Base-by-base conservation (phyloP, 2,797 vertebrate species). In the Erithacus rubecula region DNA sequence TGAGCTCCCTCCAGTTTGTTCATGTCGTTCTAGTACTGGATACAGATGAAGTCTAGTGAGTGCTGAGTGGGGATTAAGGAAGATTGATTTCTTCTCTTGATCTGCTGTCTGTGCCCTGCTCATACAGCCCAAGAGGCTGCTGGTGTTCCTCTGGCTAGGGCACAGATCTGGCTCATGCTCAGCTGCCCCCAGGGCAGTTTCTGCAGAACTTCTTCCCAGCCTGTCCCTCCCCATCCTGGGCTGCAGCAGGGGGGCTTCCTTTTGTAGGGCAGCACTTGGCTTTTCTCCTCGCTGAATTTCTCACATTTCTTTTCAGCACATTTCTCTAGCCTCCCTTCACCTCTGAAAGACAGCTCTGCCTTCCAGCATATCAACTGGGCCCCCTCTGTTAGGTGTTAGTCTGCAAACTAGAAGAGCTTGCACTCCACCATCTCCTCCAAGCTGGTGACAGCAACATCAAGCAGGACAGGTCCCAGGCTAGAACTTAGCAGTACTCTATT, bases 401-500 rank as follows among this genome's bases (percentile, higher is more conserved):
- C 36, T 93, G 53, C 32, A 64, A 41, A 29, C 49, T 19, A 16
- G 49, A 27, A 64, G 44, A 63, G 5, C 0, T 0, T 18, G 8
- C 9, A 8, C 15, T 78, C 15, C 11, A 1, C 17, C 68, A 16
- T 37, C 39, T 93, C 11, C 29, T 87, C 41, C 12, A 55, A 56
- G n/a, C 19, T 14, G 30, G 34, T 36, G 65, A 43, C 36, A 37
- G 67, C 51, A 58, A 5, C n/a, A 32, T 7, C 26, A 51, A 63
- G 18, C 12, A 70, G 56, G 53, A 39, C 27, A 47, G 34, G 26
- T 49, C 23, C 23, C 21, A 43, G 67, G 24, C 27, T 68, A 64
- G 17, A 71, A 14, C 13, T 17, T n/a, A 55, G 32, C 55, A 64
- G n/a, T n/a, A 16, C 34, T 86, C 13, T 5, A 4, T 41, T 75